phyloP scores from a whole-genome alignment of 2,888 invertebrate genomes.

The Icerya purchasi region DNA sequence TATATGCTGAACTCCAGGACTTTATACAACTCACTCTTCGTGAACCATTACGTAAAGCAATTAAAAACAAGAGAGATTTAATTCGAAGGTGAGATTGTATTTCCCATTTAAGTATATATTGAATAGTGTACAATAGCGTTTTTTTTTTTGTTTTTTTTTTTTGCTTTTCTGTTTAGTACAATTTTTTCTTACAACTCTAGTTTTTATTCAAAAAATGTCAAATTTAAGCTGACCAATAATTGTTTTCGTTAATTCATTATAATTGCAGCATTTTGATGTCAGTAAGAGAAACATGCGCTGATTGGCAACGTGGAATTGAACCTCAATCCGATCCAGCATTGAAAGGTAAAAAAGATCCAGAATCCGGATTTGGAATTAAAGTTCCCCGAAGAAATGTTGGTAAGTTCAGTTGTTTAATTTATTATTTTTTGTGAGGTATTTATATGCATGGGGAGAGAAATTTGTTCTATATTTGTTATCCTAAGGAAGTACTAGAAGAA shows the following conservation, averaged over 20 bases:
- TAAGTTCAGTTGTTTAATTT: too few relatives aligned
- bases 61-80: conserved; percentile 92
- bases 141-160: background rate
- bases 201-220: too few relatives aligned
- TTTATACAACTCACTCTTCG: conserved; percentile 75
- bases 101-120: background rate
- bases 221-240: too few relatives aligned
- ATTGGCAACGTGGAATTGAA: conserved; percentile 82
- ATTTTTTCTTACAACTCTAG: background rate
- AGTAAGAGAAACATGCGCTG: conserved; percentile 89
- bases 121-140: background rate
- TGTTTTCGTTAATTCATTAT: background rate
- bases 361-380: conserved; percentile 75
- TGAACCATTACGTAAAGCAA: conserved; percentile 84
- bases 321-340: conserved; percentile 78
- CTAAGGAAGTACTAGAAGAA: too few relatives aligned
- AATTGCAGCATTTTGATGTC: conserved; percentile 71
- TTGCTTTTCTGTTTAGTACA: background rate
- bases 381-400: conserved; percentile 84
- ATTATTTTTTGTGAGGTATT: too few relatives aligned
- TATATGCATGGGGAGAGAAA: too few relatives aligned
- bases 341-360: conserved; percentile 82
- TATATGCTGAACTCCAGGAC: conserved; percentile 90
- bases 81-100: conserved; percentile 55
- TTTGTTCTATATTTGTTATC: too few relatives aligned